A percentile compares a stretch with the other conserved stretches of the same genome.
Evolutionary conservation across 1,140 invertebrate genomes (phyloP).

Genomic region (Euglossa dilemma): DNA sequence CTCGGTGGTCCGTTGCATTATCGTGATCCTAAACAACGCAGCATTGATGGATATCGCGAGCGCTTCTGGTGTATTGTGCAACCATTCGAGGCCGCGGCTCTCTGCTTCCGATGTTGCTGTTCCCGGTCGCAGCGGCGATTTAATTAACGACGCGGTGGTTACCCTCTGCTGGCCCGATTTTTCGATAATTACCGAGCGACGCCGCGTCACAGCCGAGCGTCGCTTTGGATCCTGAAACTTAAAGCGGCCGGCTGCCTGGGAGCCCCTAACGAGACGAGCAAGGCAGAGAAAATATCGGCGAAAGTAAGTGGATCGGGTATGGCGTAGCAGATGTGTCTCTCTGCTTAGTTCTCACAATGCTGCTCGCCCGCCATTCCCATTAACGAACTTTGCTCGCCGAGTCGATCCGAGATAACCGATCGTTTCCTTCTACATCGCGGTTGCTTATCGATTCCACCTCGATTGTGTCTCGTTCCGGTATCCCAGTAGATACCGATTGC

Average conservation of each 20-base stretch:
- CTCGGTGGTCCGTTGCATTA: conserved; percentile 68
- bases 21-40: conserved; percentile 59
- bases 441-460: neutral
- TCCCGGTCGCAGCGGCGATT: conserved; percentile 38
- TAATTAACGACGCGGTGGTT: conserved; percentile 50
- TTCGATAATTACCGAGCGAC: conserved; percentile 60
- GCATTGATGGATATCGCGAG: conserved; percentile 68
- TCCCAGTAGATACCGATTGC: too few relatives aligned
- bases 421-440: neutral
- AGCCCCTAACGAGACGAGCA: conserved; percentile 32
- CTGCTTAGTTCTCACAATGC: neutral
- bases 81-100: conserved; percentile 38
- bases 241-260: neutral
- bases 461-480: too few relatives aligned
- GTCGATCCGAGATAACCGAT: neutral
- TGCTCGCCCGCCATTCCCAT: neutral
- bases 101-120: conserved; percentile 57
- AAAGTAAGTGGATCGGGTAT: conserved; percentile 24
- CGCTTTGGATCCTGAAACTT: conserved; percentile 32
- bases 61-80: conserved; percentile 69
- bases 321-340: neutral
- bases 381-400: conserved; percentile 9
- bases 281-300: conserved; percentile 50
- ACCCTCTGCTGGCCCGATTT: conserved; percentile 22
- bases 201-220: conserved; percentile 30